Evolutionary conservation across 2,797 vertebrate genomes (phyloP).

Genomic region (Galago senegalensis): DNA sequence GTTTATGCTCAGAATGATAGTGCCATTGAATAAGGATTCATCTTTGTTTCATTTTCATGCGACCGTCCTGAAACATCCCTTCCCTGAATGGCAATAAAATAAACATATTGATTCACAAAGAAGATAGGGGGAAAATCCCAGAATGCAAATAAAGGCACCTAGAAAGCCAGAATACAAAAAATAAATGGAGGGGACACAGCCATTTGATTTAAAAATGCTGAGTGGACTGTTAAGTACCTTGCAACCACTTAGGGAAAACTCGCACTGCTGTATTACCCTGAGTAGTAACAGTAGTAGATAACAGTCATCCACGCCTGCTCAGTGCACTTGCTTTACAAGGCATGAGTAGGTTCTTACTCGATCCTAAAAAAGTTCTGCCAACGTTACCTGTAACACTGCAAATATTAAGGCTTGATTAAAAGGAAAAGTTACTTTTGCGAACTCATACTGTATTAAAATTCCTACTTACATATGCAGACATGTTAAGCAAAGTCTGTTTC

Average conservation of each 20-base stretch:
- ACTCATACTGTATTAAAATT: background rate
- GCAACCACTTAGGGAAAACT: background rate
- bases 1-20: background rate
- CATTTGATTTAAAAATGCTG: conserved; percentile 5
- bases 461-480: background rate
- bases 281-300: no score
- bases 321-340: background rate
- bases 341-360: background rate
- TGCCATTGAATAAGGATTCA: conserved; percentile 47
- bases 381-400: background rate
- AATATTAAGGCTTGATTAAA: background rate
- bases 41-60: conserved; percentile 28
- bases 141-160: conserved; percentile 45
- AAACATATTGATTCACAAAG: conserved; percentile 47
- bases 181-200: background rate
- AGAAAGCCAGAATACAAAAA: background rate
- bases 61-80: background rate
- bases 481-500: background rate
- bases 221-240: background rate
- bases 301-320: fast-evolving
- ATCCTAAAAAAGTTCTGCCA: background rate
- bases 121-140: background rate
- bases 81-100: background rate
- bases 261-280: background rate
- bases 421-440: background rate